Evolutionary conservation across 2,888 invertebrate genomes (phyloP).

Genomic region (Syritta pipiens): DNA sequence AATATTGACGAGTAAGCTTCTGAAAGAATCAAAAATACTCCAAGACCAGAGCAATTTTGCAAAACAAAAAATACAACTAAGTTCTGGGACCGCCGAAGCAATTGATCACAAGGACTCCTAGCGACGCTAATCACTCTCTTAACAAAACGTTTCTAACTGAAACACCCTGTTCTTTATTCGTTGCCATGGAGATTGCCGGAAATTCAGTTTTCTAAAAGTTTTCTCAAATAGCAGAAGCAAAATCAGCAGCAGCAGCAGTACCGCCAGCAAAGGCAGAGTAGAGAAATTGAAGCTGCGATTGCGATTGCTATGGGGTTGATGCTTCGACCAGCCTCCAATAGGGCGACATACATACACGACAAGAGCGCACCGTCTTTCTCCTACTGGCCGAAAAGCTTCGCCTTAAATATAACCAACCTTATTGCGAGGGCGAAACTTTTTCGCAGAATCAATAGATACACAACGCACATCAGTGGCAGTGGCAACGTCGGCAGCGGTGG

Average conservation of each 20-base stretch:
- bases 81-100: no score
- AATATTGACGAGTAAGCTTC: no score
- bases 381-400: constrained; percentile 58
- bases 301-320: constrained; percentile 40
- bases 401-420: constrained; percentile 52
- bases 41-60: no score
- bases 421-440: constrained; percentile 64
- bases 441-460: constrained; percentile 69
- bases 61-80: no score
- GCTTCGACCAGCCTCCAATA: constrained; percentile 50
- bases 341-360: constrained; percentile 25
- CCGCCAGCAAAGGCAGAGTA: constrained; percentile 50
- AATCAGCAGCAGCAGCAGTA: constrained; percentile 22
- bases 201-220: constrained; percentile 64
- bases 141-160: no score
- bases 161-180: constrained; percentile 37
- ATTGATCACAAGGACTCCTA: no score
- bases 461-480: constrained; percentile 60
- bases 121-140: no score
- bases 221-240: constrained; percentile 50
- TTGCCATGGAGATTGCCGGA: constrained; percentile 32
- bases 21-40: no score
- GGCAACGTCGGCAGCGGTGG: no score
- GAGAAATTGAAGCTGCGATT: constrained; percentile 43
- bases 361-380: constrained; percentile 28